phyloP scores from a whole-genome alignment of 2,797 vertebrate genomes.

The Danio aesculapii region DNA sequence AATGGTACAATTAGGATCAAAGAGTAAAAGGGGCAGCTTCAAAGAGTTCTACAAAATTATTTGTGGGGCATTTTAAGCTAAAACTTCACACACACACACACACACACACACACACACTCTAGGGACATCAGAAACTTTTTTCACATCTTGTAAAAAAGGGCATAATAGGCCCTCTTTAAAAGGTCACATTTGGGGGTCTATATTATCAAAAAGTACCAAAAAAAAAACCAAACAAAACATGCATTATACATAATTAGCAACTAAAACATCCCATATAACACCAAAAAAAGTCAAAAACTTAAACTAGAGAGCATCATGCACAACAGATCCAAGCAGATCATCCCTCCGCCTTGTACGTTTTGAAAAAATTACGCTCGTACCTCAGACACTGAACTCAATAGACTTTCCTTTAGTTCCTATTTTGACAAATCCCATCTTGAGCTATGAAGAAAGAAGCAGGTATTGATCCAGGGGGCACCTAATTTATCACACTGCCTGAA shows the following conservation, averaged over 20 bases:
- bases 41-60: no score
- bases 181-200: not conserved
- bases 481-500: slow-evolving; percentile 96
- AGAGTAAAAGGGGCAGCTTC: no score
- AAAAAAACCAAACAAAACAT: no score
- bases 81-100: no score
- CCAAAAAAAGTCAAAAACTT: slow-evolving; percentile 31
- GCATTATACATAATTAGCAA: not conserved
- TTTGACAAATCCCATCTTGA: slow-evolving; percentile 97
- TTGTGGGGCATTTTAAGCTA: no score
- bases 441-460: slow-evolving; percentile 90
- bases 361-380: slow-evolving; percentile 70
- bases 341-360: slow-evolving; percentile 54
- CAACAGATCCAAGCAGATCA: slow-evolving; percentile 28
- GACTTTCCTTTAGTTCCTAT: slow-evolving; percentile 84
- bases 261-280: slow-evolving; percentile 21
- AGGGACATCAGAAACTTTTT: no score
- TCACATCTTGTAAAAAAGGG: no score
- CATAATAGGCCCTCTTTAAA: no score
- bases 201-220: not conserved
- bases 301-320: not conserved
- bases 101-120: no score
- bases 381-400: slow-evolving; percentile 90
- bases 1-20: no score
- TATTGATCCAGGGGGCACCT: slow-evolving; percentile 95